Conservation (phyloP, 1,140 invertebrate species). For the Scaptomyza pallida region DNA sequence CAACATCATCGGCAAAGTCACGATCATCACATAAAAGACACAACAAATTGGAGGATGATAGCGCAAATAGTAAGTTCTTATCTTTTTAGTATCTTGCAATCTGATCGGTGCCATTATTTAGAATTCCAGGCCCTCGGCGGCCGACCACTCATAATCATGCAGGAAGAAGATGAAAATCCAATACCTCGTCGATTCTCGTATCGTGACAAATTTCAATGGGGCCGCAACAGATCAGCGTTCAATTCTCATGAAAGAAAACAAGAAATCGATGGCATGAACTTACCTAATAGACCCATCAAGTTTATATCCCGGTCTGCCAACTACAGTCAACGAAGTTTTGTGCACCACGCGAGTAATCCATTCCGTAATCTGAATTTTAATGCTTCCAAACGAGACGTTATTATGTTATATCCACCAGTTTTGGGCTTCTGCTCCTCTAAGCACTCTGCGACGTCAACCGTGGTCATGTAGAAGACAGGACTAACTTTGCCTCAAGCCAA, state of each 20-base stretch:
- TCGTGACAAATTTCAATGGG: not conserved
- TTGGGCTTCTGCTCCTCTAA: conserved; percentile 48
- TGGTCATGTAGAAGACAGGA: too few species aligned
- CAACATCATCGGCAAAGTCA: not conserved
- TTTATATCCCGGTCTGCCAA: too few species aligned
- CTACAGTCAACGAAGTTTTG: not conserved
- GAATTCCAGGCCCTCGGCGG: conserved; percentile 24
- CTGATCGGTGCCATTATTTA: conserved; percentile 29
- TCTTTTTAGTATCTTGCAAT: not conserved
- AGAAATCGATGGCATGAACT: not conserved
- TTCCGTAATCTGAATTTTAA: conserved; percentile 16
- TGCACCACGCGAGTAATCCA: conserved; percentile 4
- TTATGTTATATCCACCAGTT: conserved; percentile 52
- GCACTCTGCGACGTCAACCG: conserved; percentile 33
- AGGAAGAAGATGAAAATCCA: not conserved
- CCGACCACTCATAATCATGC: not conserved
- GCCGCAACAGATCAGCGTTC: not conserved
- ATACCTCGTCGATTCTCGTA: not conserved
- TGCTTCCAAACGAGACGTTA: conserved; percentile 24
- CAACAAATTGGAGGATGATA: conserved; percentile 9
- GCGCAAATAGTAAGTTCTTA: conserved; percentile 22
- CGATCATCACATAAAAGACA: not conserved
- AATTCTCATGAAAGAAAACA: not conserved
- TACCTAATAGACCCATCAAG: not conserved
- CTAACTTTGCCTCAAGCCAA: conserved; percentile 8